phyloP scores from a whole-genome alignment of 2,797 vertebrate species.

The Tenualosa ilisha region DNA sequence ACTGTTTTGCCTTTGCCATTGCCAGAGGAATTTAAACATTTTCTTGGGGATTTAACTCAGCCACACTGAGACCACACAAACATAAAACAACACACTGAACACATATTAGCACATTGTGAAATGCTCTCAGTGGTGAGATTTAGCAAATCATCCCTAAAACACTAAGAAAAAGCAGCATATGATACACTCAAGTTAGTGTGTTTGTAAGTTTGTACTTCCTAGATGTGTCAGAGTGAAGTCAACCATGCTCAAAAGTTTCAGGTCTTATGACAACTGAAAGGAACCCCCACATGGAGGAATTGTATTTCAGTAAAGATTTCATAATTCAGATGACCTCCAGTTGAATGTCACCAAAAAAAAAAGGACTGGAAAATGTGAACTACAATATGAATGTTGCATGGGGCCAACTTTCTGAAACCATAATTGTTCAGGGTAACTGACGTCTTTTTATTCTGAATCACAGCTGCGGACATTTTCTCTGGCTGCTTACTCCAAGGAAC shows the following conservation, averaged over 20 bases:
- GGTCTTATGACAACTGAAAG: not conserved
- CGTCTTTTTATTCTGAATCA: slow-evolving; percentile 20
- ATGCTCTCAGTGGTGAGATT: not conserved
- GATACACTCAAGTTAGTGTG: not conserved
- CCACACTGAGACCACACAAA: not conserved
- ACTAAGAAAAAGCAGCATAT: not conserved
- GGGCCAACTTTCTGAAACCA: slow-evolving; percentile 21
- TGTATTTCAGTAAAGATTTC: not conserved
- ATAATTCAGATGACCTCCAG: not conserved
- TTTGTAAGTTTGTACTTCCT: not conserved
- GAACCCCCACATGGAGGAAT: not conserved
- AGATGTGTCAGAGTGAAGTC: not conserved
- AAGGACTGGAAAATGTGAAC: not conserved
- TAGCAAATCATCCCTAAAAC: not conserved
- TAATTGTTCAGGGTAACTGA: slow-evolving; percentile 13
- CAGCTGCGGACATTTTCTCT: slow-evolving; percentile 21
- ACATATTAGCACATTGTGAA: not conserved
- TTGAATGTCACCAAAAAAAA: not conserved
- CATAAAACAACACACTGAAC: not conserved
- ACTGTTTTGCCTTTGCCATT: not conserved
- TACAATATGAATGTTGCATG: not conserved
- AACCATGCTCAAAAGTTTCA: not conserved
- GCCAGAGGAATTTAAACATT: slow-evolving; percentile 8
- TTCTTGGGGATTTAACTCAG: not conserved
- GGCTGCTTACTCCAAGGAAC: not conserved